Base-by-base conservation (phyloP, 2,797 vertebrate genomes). In the Erethizon dorsatum region DNA sequence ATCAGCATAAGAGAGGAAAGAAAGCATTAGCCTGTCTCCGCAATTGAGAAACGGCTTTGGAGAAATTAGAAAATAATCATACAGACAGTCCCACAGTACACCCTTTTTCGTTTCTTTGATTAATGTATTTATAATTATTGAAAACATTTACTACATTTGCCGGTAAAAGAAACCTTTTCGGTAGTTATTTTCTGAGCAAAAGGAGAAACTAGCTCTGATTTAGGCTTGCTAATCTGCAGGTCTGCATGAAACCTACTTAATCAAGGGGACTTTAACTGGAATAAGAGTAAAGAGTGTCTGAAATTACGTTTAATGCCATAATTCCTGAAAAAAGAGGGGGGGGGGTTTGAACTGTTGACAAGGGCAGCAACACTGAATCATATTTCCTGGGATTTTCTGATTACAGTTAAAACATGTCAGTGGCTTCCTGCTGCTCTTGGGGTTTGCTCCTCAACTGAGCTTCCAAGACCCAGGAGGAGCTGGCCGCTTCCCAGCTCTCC, bases 11-110 rank as follows among this genome's bases (percentile, higher is more conserved):
- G 82, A 97, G 31, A 52, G 50, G 82, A 97, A 78, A 91, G 78
- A 97, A 78, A 92, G 80, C 78, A 92, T 65, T 50, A 96, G 80
- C 8, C 4, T 97, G 92, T 96, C 61, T 96, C 83, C 24, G 37
- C 33, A 82, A 83, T 97, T 96, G 97, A 97, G 97, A 97, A 94
- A 97, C 79, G 83, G 56, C 97, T 98, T 98, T 97, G 92, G 88
- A 96, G 84, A 96, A 57, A 95, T 69, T 31, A 41, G 57, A 86
- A 91, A 92, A 89, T 96, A 97, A 97, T 98, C 96, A 97, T 95
- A 85, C 61, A 88, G 71, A 26, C 69, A 92, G 22, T 37, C 52
- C n/a, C 11, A 80, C 17, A 9, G 77, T 88, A n/a, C 79, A 17
- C 6, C 26, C 47, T 37, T 65, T 73, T 93, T 93, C 41, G 56